Evolutionary conservation across 2,888 invertebrate species (phyloP).

Genomic region (Polymixis flavicincta): DNA sequence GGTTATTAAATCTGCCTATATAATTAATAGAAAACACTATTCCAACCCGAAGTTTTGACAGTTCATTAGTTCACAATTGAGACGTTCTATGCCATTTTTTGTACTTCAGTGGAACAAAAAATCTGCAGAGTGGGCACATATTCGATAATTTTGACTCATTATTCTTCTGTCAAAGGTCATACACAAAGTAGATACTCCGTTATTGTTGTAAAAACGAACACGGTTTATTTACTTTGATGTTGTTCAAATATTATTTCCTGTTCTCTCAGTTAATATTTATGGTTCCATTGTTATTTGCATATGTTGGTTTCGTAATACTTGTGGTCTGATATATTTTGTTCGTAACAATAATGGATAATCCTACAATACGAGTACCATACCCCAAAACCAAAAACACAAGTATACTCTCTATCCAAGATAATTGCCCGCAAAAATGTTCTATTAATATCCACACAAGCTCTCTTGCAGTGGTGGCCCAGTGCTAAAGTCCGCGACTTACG

Average conservation of each 20-base stretch:
- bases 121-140: constrained; percentile 9
- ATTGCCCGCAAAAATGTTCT: constrained; percentile 40
- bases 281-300: constrained; percentile 50
- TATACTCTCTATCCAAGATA: constrained; percentile 23
- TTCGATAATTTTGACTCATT: constrained; percentile 37
- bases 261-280: constrained; percentile 51
- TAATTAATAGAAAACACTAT: constrained; percentile 21
- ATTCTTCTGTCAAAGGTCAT: constrained; percentile 54
- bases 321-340: constrained; percentile 18
- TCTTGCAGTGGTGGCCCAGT: background rate
- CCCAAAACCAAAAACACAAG: no score
- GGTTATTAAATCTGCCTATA: background rate
- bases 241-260: constrained; percentile 62
- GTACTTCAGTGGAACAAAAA: constrained; percentile 19
- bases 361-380: no score
- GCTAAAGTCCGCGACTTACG: no score
- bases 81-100: constrained; percentile 42
- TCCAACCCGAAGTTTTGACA: background rate
- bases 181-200: constrained; percentile 21
- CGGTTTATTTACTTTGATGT: constrained; percentile 47
- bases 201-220: constrained; percentile 52
- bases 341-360: background rate
- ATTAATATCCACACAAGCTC: background rate
- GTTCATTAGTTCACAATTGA: constrained; percentile 36
- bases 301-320: constrained; percentile 26